These are phyloP conservation scores for Pseudolycoriella hygida DNA, from an alignment of 2,888 invertebrate species.

Conservation along the genomic window DNA sequence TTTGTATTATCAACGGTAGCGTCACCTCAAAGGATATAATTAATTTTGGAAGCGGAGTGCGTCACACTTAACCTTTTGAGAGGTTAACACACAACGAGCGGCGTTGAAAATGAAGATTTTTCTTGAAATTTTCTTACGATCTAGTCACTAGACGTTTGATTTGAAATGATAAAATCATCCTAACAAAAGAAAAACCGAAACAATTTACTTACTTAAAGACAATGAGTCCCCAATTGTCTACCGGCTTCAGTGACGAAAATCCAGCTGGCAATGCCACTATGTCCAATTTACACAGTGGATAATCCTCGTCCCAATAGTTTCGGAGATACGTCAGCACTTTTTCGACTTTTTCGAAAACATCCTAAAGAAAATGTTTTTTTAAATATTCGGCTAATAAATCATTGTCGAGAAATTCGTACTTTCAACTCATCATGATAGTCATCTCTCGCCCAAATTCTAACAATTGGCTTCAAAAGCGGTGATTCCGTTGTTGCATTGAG, in stretches of 20 bases:
- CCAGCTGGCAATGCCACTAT: slow-evolving; percentile 50
- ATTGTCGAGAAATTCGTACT: slow-evolving; percentile 9
- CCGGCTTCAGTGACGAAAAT: slow-evolving; percentile 49
- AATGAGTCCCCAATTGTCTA: slow-evolving; percentile 64
- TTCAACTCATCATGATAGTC: slow-evolving; percentile 29
- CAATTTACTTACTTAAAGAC: slow-evolving; percentile 49
- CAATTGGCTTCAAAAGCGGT: slow-evolving; percentile 17
- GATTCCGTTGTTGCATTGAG: slow-evolving; percentile 13
- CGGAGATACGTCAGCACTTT: slow-evolving; percentile 40
- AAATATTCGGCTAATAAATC: neutral
- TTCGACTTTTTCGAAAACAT: slow-evolving; percentile 38
- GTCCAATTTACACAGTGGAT: slow-evolving; percentile 50
- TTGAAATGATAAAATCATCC: no score
- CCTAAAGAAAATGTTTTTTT: slow-evolving; percentile 23
- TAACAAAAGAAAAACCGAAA: neutral
- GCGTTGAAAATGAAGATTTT: no score
- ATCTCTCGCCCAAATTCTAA: slow-evolving; percentile 30
- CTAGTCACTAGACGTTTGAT: no score
- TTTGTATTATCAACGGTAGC: no score
- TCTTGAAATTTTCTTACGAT: neutral
- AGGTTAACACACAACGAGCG: no score
- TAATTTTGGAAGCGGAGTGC: no score
- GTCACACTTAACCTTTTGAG: no score
- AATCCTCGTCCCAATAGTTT: slow-evolving; percentile 42
- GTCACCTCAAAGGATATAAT: no score